Evolutionary conservation across 2,888 invertebrate species (phyloP), one percentile per base, ranked within the genome.

Genomic region (Cylloceria caligata): DNA sequence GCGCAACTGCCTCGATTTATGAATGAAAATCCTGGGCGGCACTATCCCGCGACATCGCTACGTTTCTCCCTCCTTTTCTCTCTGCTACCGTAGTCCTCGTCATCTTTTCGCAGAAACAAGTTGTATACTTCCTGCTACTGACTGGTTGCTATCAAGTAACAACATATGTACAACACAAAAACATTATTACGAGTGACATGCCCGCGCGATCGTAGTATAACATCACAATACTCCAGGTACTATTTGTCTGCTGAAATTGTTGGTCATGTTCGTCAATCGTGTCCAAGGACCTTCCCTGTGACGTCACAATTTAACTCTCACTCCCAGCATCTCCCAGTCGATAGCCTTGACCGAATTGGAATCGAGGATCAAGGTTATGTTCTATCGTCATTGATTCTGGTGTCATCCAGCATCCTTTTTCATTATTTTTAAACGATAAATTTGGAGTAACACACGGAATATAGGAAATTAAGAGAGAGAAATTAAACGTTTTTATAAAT

Each of bases 1-100:
- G 81, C 83, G 84, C 80, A 83, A 76, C 67, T 80, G 83, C 81
- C 67, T 85, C 88, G 88, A 89, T 90, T 90, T 90, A 90, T 90
- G 90, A 90, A 90, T 90, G 90, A 90, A 90, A 88, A 89, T 87
- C 84, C 84, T 88, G 80, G 84, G 83, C 83, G 84, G 86, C 83
- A 86, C 84, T 69, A 81, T 21, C 57, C 77, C 84, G 84, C 83
- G 78, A 64, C 74, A 65, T 75, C 73, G 80, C 76, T 76, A 64
- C 64, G 47, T 73, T 69, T 57, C 69, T 42, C n/a, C 24, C 24
- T 9, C 60, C 13, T 13, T n/a, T 7, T 27, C 55, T 13, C 69
- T 62, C 47, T 47, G 7, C 16, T 55, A 27, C 68, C 30, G 30
- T 39, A 73, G 47, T 39, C 62, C 39, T 68, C 68, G 52, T 77